These are phyloP conservation scores for Corythornis cristatus DNA, from an alignment of 2,113 vertebrate species.

Conservation along the genomic window DNA sequence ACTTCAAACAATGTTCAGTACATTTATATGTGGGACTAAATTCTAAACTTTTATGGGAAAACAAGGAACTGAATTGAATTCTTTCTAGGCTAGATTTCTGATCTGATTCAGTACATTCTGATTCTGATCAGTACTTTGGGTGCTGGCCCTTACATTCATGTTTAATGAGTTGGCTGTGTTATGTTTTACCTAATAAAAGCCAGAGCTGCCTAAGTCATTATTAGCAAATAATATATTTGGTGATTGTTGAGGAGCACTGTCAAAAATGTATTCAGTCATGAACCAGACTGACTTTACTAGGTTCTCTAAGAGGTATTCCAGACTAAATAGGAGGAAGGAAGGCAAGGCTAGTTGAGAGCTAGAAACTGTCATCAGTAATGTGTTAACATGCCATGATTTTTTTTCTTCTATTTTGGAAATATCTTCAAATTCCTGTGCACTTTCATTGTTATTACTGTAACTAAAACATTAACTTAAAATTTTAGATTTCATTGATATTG, in stretches of 20 bases:
- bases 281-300: not conserved
- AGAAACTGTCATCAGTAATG: not conserved
- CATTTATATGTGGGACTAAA: not conserved
- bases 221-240: not conserved
- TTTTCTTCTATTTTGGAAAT: not conserved
- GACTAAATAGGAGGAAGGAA: not conserved
- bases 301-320: not conserved
- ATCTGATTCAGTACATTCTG: not conserved
- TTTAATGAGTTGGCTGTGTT: not conserved
- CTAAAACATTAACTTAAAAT: slow-evolving; percentile 15
- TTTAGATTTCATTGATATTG: slow-evolving; percentile 1
- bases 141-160: not conserved
- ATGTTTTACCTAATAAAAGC: not conserved
- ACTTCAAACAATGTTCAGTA: not conserved
- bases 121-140: not conserved
- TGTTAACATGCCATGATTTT: not conserved
- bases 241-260: not conserved
- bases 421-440: not conserved
- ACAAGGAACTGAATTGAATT: not conserved
- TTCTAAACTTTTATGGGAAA: not conserved
- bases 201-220: not conserved
- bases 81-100: not conserved
- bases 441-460: not conserved
- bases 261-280: not conserved
- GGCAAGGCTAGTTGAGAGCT: not conserved